A percentile compares a stretch with the other conserved stretches of the same genome.
Evolutionary conservation across 30 jellyfish, hydroid and myxozoan species (phyloP).

Genomic region (Aurelia aurita): DNA sequence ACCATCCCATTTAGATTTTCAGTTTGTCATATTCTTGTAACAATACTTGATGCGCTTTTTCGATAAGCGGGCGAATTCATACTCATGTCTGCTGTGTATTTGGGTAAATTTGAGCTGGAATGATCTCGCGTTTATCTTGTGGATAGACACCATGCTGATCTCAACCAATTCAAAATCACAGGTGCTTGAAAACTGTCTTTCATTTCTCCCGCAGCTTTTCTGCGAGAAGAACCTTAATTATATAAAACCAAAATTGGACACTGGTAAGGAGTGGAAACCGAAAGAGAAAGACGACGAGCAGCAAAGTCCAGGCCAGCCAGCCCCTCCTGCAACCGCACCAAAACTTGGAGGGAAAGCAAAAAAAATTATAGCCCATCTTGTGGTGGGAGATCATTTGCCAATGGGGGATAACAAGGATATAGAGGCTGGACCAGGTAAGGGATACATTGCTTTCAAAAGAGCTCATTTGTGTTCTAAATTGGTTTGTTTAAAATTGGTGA

Average conservation of each 20-base stretch:
- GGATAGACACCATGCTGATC: conserved; percentile 39
- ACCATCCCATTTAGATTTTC: no score
- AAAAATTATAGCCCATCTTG: conserved; percentile 39
- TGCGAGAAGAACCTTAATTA: conserved; percentile 52
- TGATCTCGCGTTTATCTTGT: background rate
- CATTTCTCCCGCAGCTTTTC: conserved; percentile 44
- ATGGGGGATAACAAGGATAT: conserved; percentile 46
- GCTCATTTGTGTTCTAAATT: no score
- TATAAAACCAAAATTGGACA: conserved; percentile 50
- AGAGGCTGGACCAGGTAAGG: conserved; percentile 65
- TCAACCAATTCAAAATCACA: background rate
- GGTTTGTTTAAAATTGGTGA: no score
- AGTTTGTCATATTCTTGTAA: no score
- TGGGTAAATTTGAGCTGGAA: no score
- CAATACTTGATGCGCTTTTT: no score
- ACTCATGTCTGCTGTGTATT: no score
- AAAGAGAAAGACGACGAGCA: conserved; percentile 3
- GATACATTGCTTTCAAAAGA: no score
- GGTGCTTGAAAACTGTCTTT: background rate
- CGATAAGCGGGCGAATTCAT: no score
- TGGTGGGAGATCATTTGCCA: conserved; percentile 56
- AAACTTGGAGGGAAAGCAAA: background rate
- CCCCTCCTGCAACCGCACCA: background rate
- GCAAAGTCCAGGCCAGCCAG: background rate
- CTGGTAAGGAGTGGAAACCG: conserved; percentile 74